Evolutionary conservation across 2,888 invertebrate genomes (phyloP).

Genomic region (Zootermopsis nevadensis): DNA sequence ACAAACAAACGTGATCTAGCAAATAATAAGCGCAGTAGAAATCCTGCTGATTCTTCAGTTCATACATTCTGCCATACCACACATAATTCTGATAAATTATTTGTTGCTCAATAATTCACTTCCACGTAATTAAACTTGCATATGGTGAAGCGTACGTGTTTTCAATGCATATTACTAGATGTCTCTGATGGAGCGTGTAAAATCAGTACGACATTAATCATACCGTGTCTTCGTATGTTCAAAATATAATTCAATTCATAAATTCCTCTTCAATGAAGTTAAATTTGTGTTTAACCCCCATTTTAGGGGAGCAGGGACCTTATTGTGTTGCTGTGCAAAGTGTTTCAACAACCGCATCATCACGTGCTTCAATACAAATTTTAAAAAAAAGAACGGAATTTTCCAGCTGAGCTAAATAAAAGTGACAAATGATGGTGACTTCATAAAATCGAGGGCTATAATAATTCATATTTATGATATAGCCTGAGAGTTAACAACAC

Average conservation of each 20-base stretch:
- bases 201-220: not conserved
- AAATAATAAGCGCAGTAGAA: conserved; percentile 26
- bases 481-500: no score
- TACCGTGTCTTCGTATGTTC: not conserved
- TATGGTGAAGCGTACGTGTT: conserved; percentile 14
- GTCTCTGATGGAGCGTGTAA: not conserved
- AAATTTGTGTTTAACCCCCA: not conserved
- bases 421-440: no score
- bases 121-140: conserved; percentile 14
- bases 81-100: not conserved
- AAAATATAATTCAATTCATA: not conserved
- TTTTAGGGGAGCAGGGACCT: no score
- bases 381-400: no score
- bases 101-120: conserved; percentile 23
- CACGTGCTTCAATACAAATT: no score
- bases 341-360: no score
- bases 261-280: not conserved
- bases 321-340: no score
- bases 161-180: not conserved
- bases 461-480: no score
- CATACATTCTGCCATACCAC: not conserved
- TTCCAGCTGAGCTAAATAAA: no score
- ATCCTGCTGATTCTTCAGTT: conserved; percentile 2
- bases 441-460: no score
- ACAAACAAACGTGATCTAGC: no score